Percentiles rank a stretch among this genome's conserved stretches.
These are phyloP conservation scores for Enoplosus armatus DNA, from an alignment of 2,797 vertebrate genomes.

Conservation along the genomic window DNA sequence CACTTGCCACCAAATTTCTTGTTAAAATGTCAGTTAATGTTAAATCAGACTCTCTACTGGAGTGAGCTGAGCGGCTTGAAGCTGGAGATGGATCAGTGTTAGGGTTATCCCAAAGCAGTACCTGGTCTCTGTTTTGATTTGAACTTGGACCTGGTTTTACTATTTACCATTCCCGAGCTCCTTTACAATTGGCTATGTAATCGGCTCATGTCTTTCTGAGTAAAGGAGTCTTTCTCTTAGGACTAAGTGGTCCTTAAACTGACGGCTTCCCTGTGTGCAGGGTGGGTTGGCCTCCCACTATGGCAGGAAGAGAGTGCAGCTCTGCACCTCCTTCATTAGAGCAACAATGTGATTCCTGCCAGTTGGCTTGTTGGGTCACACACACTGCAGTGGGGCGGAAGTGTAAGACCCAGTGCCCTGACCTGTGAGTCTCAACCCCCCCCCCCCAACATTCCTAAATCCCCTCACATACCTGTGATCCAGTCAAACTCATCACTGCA, in stretches of 20 bases:
- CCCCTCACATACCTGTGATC: conserved; percentile 49
- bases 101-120: not conserved
- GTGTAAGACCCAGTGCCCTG: conserved; percentile 25
- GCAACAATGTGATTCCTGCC: conserved; percentile 56
- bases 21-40: not conserved
- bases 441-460: conserved; percentile 18
- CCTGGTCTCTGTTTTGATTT: not conserved
- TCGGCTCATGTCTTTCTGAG: conserved; percentile 4
- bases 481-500: conserved; percentile 34
- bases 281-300: conserved; percentile 7
- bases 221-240: conserved; percentile 31
- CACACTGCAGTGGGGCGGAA: conserved; percentile 22
- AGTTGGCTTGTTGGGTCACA: conserved; percentile 26
- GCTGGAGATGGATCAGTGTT: not conserved
- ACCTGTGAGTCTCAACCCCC: conserved; percentile 33
- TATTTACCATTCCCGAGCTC: not conserved
- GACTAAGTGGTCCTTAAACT: conserved; percentile 17
- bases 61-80: not conserved
- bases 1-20: not conserved
- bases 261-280: conserved; percentile 24
- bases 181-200: not conserved
- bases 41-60: not conserved
- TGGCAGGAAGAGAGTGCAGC: conserved; percentile 26
- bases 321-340: conserved; percentile 50
- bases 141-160: not conserved